Base-by-base conservation (phyloP, 2,888 invertebrate genomes). In the Agrotis segetum region DNA sequence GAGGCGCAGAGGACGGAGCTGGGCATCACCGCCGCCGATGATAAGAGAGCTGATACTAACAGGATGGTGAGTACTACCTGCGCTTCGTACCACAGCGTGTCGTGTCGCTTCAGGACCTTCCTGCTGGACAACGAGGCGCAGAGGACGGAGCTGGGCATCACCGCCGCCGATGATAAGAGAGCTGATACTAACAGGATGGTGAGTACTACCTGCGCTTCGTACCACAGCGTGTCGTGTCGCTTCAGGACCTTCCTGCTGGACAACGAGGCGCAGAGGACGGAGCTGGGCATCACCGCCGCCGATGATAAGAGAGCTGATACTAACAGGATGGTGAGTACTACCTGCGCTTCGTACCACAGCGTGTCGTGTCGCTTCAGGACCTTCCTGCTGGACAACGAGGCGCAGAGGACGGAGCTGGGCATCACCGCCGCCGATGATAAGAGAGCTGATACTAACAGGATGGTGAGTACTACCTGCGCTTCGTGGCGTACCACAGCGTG, bases 241-340 rank as follows among this genome's bases (percentile, higher is more conserved):
- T 99, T 99, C 95, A 97, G 99, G 29, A 99, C 99, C 4, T 99
- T 99, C 95, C 97, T 99, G 79, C 97, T 99, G 85, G 99, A 99
- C 95, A 98, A 98, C 91, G 99, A 99, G 92, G 97, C 98, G 83
- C 99, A 99, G 91, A 96, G 99, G 29, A 98, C 98, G 0, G 99
- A 99, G 92, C 97, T 98, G 77, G 98, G 99, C 16, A 98, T 99
- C 74, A 97, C 98, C 29, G 98, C 98, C 0, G 97, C 98, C 1
- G 98, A 98, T 92, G 98, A 98, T 90, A 98, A 98, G 88, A 95
- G 98, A 0, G 98, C 89, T 0, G 95, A 95, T 68, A 92, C 93
- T 21, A 90, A 86, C 46, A 97, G 80, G 17, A 88, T 95, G 91
- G 94, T 94, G 4, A 79, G 79, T 67, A 55, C 16, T 21, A 3